Conservation (phyloP, 1,140 invertebrate genomes). For the Trachelipus rathkii region DNA sequence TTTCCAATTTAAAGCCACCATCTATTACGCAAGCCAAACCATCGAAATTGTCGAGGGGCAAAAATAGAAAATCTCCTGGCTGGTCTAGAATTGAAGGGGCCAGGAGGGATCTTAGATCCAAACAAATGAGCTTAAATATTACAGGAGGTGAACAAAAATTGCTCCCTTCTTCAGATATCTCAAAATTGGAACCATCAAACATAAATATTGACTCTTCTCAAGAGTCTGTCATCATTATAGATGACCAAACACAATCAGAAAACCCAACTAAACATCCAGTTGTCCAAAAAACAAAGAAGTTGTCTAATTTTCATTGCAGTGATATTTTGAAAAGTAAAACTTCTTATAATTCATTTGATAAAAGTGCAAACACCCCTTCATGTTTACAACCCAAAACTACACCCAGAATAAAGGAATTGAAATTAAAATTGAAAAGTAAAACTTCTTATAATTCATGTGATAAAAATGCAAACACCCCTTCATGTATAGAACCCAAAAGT, state of each 20-base stretch:
- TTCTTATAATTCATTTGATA: no score
- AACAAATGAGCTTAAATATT: conserved; percentile 22
- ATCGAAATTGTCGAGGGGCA: neutral
- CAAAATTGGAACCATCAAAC: neutral
- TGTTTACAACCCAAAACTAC: no score
- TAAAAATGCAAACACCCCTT: no score
- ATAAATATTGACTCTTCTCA: neutral
- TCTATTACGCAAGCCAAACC: neutral
- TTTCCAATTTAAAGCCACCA: conserved; percentile 12
- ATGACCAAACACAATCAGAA: neutral
- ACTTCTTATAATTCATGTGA: no score
- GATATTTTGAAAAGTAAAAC: no score
- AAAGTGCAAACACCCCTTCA: no score
- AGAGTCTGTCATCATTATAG: neutral
- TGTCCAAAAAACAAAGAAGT: no score
- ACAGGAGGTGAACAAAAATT: conserved; percentile 20
- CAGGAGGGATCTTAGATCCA: conserved; percentile 17
- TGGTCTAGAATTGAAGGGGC: conserved; percentile 26
- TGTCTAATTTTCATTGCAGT: no score
- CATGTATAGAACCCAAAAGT: no score
- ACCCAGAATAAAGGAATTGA: no score
- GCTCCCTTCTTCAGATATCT: neutral
- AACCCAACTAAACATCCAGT: no score
- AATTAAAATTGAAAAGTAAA: no score
- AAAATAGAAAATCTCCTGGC: conserved; percentile 28